A percentile compares a stretch with the other conserved stretches of the same genome.
phyloP scores from a whole-genome alignment of 2,797 vertebrate species.

The Brachyrhaphis roseni region DNA sequence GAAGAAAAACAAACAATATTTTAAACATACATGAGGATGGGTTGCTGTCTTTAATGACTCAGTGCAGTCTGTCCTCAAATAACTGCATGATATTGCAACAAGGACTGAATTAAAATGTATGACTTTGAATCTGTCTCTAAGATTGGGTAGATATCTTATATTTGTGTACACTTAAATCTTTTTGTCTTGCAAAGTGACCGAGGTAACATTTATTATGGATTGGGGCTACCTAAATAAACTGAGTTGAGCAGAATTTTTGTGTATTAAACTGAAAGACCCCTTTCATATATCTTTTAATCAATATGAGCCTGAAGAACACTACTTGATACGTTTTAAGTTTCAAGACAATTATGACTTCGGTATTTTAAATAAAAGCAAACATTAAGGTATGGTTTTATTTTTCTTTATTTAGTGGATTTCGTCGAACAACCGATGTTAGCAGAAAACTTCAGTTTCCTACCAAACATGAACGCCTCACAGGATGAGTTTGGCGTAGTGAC shows the following conservation, averaged over 20 bases:
- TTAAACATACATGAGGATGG: neutral
- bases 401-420: neutral
- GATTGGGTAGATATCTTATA: neutral
- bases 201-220: neutral
- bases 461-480: conserved; percentile 53
- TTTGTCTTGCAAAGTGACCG: neutral
- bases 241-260: neutral
- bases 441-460: neutral
- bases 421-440: rapidly evolving
- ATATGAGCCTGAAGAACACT: neutral
- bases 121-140: neutral
- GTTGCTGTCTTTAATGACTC: neutral
- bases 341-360: neutral
- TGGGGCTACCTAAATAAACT: neutral
- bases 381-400: neutral
- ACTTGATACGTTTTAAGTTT: neutral
- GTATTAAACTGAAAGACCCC: neutral
- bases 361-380: neutral
- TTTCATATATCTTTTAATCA: neutral
- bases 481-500: conserved; percentile 60
- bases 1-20: neutral
- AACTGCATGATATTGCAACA: neutral
- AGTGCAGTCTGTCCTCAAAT: neutral
- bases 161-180: neutral
- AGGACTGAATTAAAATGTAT: neutral